phyloP scores from a whole-genome alignment of 2,888 invertebrate genomes.

The Philaethria dido region DNA sequence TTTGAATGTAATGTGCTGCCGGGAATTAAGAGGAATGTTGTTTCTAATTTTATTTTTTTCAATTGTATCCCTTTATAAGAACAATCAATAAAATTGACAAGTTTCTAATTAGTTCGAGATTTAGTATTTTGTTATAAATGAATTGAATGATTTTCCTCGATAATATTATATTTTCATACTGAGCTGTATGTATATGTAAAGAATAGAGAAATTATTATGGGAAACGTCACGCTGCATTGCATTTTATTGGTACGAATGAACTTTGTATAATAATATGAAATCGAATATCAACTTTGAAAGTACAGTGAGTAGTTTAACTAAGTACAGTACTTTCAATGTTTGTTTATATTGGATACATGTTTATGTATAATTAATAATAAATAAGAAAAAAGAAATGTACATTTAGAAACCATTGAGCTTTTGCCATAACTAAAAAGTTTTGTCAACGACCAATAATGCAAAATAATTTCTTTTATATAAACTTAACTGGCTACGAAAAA shows the following conservation, averaged over 20 bases:
- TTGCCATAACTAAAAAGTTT: background rate
- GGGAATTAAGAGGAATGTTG: too few relatives aligned
- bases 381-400: background rate
- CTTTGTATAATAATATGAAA: background rate
- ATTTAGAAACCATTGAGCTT: background rate
- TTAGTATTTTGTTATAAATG: too few relatives aligned
- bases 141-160: background rate
- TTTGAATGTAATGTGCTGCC: too few relatives aligned
- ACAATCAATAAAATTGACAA: too few relatives aligned
- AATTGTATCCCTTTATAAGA: too few relatives aligned
- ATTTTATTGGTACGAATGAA: background rate
- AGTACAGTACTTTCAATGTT: background rate
- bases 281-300: background rate
- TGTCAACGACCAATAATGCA: background rate
- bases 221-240: too few relatives aligned
- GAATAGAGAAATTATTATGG: background rate
- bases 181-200: too few relatives aligned
- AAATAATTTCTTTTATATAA: too few relatives aligned
- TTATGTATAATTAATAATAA: too few relatives aligned
- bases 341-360: background rate
- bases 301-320: background rate
- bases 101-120: too few relatives aligned
- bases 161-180: background rate
- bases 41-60: too few relatives aligned
- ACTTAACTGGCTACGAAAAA: too few relatives aligned